Evolutionary conservation across 2,888 invertebrate genomes (phyloP).

Genomic region (Drosophila hamatofila): DNA sequence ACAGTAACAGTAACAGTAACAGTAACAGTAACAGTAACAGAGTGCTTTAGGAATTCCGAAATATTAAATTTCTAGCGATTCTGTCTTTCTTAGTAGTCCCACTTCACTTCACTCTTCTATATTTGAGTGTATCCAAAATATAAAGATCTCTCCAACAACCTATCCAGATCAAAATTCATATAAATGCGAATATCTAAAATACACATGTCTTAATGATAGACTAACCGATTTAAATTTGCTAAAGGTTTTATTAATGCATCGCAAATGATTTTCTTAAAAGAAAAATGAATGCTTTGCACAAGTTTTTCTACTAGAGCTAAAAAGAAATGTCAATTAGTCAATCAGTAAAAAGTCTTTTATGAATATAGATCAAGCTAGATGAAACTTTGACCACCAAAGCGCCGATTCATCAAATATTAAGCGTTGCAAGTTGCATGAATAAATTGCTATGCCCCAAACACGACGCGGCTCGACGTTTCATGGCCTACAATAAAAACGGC

Average conservation of each 20-base stretch:
- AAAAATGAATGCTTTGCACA: background rate
- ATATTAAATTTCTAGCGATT: no score
- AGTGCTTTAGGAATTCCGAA: no score
- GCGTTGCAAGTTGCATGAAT: conserved; percentile 27
- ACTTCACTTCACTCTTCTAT: no score
- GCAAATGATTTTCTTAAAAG: no score
- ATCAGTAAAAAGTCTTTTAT: background rate
- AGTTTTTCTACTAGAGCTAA: background rate
- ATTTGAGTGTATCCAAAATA: background rate
- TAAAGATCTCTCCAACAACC: background rate
- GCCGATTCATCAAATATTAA: conserved; percentile 6
- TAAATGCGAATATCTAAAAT: no score
- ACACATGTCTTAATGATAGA: no score
- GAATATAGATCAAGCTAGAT: background rate
- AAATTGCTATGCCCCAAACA: conserved; percentile 28
- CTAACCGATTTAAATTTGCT: background rate
- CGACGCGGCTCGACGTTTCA: conserved; percentile 5
- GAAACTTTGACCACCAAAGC: background rate
- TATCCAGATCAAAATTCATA: no score
- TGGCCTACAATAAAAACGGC: conserved; percentile 19
- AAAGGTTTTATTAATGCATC: background rate
- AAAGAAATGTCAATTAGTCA: background rate
- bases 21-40: no score
- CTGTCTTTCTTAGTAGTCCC: no score
- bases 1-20: no score